Percentiles rank a stretch among this genome's conserved stretches.
These are phyloP conservation scores for Actias luna DNA, from an alignment of 2,888 invertebrate species.

Conservation along the genomic window DNA sequence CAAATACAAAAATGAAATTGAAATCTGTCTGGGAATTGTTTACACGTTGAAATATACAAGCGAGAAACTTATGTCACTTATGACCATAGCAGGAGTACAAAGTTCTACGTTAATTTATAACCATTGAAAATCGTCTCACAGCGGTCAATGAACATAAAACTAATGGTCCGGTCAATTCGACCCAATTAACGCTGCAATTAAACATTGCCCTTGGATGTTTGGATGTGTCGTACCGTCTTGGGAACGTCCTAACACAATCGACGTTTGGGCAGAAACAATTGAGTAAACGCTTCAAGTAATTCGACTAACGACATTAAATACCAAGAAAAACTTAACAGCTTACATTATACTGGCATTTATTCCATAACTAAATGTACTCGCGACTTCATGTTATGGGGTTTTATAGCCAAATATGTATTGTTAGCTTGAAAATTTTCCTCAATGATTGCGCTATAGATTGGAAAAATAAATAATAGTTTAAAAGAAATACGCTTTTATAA, in stretches of 20 bases:
- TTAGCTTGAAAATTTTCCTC: no score
- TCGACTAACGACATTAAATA: conserved; percentile 1
- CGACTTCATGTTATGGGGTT: no score
- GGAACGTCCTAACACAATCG: neutral
- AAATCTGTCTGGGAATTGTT: no score
- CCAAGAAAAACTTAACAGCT: neutral
- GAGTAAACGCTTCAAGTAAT: conserved; percentile 12
- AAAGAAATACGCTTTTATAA: no score
- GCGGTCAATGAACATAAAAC: conserved; percentile 11
- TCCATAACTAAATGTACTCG: neutral
- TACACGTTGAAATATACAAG: no score
- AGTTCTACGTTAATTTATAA: neutral
- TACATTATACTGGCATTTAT: neutral
- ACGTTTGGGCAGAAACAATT: conserved; percentile 18
- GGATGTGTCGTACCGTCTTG: neutral
- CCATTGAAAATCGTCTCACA: neutral
- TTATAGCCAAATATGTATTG: no score
- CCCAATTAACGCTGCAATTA: conserved; percentile 21
- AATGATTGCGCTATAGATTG: no score
- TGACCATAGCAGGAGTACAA: neutral
- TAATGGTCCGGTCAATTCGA: conserved; percentile 22
- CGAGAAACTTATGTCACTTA: no score
- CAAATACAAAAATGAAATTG: no score
- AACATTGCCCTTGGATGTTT: conserved; percentile 19
- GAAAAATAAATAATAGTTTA: no score